These are phyloP conservation scores for Styela clava DNA, from an alignment of 23 tunicate genomes.

Conservation along the genomic window DNA sequence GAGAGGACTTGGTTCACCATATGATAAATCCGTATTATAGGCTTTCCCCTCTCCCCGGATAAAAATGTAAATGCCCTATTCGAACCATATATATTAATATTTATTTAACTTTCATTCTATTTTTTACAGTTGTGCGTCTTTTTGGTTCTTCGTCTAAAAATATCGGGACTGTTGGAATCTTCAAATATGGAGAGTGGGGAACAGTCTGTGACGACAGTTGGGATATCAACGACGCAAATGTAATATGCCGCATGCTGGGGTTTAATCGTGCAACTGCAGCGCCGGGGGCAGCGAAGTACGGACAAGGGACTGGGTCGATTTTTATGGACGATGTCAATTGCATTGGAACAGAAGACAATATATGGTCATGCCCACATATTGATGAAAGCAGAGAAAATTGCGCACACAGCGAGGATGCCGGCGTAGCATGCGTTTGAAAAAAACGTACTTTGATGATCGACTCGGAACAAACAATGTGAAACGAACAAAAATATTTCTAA, in stretches of 20 bases:
- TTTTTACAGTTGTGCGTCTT: background rate
- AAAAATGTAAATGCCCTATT: no score
- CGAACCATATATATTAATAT: no score
- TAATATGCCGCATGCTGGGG: constrained; percentile 19
- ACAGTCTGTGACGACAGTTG: background rate
- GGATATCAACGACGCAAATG: constrained; percentile 13
- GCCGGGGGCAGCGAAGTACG: background rate
- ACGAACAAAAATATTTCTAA: no score
- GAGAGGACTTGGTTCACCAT: no score
- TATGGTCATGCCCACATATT: constrained; percentile 22
- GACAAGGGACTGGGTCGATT: constrained; percentile 20
- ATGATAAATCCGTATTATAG: no score
- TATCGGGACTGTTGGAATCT: background rate
- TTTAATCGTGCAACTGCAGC: background rate
- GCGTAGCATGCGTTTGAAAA: constrained; percentile 25
- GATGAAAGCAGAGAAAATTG: constrained; percentile 20
- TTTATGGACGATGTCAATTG: constrained; percentile 34
- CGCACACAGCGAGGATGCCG: constrained; percentile 30
- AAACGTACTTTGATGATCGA: no score
- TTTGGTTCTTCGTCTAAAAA: background rate
- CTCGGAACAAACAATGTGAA: no score
- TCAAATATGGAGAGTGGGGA: constrained; percentile 25
- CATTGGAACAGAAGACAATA: constrained; percentile 17
- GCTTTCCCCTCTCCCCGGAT: no score
- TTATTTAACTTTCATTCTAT: no score